Evolutionary conservation across 1,140 invertebrate genomes (phyloP).

Genomic region (Stegodyphus dumicola): DNA sequence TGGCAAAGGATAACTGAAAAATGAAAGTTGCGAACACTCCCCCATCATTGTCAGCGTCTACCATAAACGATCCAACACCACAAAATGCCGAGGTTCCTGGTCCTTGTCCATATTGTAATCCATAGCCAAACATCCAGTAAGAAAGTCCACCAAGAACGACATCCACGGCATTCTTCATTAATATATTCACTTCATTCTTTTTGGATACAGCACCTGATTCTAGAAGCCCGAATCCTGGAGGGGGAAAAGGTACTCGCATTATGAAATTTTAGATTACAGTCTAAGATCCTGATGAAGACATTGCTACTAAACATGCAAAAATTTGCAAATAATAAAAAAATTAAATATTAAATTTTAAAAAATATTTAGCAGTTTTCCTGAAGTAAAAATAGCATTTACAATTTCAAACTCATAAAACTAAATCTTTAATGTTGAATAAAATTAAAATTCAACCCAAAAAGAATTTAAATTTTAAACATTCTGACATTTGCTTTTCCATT

Average conservation of each 20-base stretch:
- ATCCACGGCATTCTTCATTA: slow-evolving; percentile 96
- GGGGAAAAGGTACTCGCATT: background rate
- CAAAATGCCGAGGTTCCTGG: slow-evolving; percentile 71
- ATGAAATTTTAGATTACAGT: too few relatives aligned
- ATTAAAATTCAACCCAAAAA: too few relatives aligned
- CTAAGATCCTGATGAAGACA: too few relatives aligned
- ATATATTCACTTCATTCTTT: slow-evolving; percentile 95
- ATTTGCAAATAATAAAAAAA: too few relatives aligned
- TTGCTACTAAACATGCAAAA: too few relatives aligned
- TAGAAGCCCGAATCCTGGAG: slow-evolving; percentile 84
- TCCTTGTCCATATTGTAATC: slow-evolving; percentile 85
- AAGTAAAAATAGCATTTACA: too few relatives aligned
- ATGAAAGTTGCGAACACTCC: slow-evolving; percentile 60
- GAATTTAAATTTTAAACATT: too few relatives aligned
- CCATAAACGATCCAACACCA: slow-evolving; percentile 63
- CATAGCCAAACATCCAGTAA: slow-evolving; percentile 95
- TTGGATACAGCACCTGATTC: slow-evolving; percentile 92
- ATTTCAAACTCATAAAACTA: too few relatives aligned
- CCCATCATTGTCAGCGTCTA: slow-evolving; percentile 31
- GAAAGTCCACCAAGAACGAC: slow-evolving; percentile 91
- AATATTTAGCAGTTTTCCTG: too few relatives aligned
- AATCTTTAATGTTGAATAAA: too few relatives aligned
- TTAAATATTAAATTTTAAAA: too few relatives aligned
- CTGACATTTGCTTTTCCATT: too few relatives aligned
- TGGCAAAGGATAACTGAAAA: slow-evolving; percentile 62